These are phyloP conservation scores for Thereva nobilitata DNA, from an alignment of 2,888 invertebrate genomes.

Conservation along the genomic window DNA sequence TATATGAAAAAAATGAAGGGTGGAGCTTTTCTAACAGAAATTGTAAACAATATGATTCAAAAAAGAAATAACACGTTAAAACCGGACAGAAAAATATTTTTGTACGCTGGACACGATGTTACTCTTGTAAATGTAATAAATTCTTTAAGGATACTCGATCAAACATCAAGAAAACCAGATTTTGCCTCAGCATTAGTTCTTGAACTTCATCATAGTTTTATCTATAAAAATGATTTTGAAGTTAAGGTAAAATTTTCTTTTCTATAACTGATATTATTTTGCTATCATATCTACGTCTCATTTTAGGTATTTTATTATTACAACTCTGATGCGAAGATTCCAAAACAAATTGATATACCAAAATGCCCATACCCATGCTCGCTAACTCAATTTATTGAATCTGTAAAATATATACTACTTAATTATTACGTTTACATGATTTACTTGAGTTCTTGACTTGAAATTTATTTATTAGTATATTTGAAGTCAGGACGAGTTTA, in stretches of 20 bases:
- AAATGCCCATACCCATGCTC: constrained; percentile 69
- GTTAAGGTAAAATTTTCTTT: constrained; percentile 62
- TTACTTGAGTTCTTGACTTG: no score
- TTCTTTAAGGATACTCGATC: constrained; percentile 69
- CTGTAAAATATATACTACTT: constrained; percentile 64
- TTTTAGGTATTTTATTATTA: constrained; percentile 69
- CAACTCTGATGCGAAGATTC: constrained; percentile 64
- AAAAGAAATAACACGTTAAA: constrained; percentile 58
- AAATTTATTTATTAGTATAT: no score
- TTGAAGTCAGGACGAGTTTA: no score
- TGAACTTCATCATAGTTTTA: constrained; percentile 67
- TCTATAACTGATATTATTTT: constrained; percentile 6
- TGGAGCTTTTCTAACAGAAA: constrained; percentile 73
- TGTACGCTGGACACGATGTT: constrained; percentile 83
- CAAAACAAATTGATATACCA: constrained; percentile 64
- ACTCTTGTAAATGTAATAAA: constrained; percentile 77
- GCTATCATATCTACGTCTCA: constrained; percentile 39
- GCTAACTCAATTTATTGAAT: constrained; percentile 61
- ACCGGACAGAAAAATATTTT: constrained; percentile 63
- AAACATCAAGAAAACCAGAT: constrained; percentile 67
- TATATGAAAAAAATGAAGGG: constrained; percentile 72
- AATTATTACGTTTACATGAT: no score
- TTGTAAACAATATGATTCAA: constrained; percentile 66
- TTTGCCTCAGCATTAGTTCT: constrained; percentile 76
- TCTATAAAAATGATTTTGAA: constrained; percentile 57